Evolutionary conservation across 2,113 vertebrate genomes (phyloP).

Genomic region (Aphelocoma coerulescens): DNA sequence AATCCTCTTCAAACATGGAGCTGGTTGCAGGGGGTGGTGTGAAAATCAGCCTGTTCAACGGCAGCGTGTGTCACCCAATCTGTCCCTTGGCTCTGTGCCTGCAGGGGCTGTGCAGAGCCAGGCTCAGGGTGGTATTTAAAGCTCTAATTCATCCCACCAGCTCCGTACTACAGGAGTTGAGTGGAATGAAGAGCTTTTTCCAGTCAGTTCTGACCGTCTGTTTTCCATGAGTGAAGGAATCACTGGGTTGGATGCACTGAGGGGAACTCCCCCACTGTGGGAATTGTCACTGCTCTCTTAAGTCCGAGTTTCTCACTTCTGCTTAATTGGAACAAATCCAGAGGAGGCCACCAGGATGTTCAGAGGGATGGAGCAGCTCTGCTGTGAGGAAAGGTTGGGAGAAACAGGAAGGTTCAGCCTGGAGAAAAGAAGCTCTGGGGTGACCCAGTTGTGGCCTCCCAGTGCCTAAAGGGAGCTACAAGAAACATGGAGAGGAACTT

Average conservation of each 20-base stretch:
- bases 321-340: neutral
- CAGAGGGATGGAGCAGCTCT: neutral
- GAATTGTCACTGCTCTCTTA: neutral
- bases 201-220: neutral
- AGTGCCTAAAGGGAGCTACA: neutral
- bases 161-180: neutral
- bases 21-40: conserved; percentile 21
- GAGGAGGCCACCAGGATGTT: neutral
- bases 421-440: neutral
- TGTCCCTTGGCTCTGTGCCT: conserved; percentile 43
- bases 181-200: neutral
- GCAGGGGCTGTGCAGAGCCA: neutral
- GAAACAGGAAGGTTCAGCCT: neutral
- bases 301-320: neutral
- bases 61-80: conserved; percentile 9
- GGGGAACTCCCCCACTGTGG: neutral
- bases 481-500: neutral
- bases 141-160: conserved; percentile 5
- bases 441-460: neutral
- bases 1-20: neutral
- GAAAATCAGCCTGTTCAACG: conserved; percentile 18
- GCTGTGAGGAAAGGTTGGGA: neutral
- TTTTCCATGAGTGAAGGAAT: neutral
- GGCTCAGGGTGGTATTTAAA: conserved; percentile 17
- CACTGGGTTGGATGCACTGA: neutral